phyloP scores from a whole-genome alignment of 2,888 invertebrate species.

The Pecten maximus region DNA sequence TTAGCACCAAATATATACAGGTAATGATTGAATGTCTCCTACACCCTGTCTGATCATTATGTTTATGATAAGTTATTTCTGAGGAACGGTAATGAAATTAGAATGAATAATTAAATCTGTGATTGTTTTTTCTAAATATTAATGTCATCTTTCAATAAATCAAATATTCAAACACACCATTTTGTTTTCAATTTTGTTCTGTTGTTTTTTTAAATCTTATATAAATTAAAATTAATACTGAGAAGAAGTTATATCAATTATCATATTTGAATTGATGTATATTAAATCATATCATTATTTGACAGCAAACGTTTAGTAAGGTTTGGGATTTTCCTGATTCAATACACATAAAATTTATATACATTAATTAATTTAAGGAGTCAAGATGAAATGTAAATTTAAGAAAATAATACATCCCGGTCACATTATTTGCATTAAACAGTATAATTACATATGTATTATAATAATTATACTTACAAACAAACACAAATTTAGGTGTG shows the following conservation, averaged over 20 bases:
- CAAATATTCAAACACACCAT: neutral
- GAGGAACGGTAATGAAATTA: too few species aligned
- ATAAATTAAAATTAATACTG: too few species aligned
- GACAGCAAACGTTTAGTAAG: neutral
- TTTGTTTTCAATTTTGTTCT: too few species aligned
- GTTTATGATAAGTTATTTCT: neutral
- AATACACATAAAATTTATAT: neutral
- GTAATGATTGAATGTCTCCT: constrained; percentile 6
- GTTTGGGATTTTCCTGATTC: neutral
- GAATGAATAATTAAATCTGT: too few species aligned
- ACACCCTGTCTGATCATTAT: neutral
- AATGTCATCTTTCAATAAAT: neutral
- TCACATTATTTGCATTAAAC: neutral
- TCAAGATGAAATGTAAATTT: neutral
- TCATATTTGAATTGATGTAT: neutral
- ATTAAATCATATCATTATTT: neutral
- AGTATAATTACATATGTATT: neutral
- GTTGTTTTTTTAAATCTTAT: too few species aligned
- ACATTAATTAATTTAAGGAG: neutral
- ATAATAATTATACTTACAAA: neutral
- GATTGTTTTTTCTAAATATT: too few species aligned
- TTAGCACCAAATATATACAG: neutral
- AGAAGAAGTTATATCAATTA: neutral
- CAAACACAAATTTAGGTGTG: neutral
- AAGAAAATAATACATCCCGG: neutral